Conservation (phyloP, 2,888 invertebrate species). For the Hemaris fuciformis region DNA sequence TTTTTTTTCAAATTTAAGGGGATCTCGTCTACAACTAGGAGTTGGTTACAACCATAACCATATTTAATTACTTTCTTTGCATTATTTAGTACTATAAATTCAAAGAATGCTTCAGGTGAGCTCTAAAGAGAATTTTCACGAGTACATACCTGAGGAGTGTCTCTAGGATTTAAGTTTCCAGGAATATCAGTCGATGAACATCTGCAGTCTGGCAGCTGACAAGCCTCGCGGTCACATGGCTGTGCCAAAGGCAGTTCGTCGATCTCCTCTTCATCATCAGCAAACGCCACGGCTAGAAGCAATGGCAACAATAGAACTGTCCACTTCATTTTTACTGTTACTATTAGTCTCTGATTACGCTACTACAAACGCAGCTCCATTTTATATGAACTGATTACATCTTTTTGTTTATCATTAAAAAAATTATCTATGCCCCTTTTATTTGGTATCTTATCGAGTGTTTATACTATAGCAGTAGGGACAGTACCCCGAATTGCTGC, state of each 20-base stretch:
- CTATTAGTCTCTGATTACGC: too few relatives aligned
- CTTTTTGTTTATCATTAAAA: slow-evolving; percentile 17
- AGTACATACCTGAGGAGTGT: slow-evolving; percentile 78
- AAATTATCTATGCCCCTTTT: not conserved
- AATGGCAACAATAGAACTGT: slow-evolving; percentile 21
- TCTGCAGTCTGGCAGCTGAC: slow-evolving; percentile 77
- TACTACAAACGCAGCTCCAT: not conserved
- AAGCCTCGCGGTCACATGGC: slow-evolving; percentile 57
- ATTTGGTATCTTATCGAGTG: slow-evolving; percentile 5
- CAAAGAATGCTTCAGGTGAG: too few relatives aligned
- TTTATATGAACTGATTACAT: slow-evolving; percentile 26
- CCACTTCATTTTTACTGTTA: slow-evolving; percentile 25
- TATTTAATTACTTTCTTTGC: too few relatives aligned
- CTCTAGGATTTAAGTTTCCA: slow-evolving; percentile 55
- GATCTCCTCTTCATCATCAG: slow-evolving; percentile 18
- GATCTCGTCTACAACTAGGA: too few relatives aligned
- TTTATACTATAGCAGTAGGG: not conserved
- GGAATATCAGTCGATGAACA: slow-evolving; percentile 76
- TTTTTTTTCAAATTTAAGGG: too few relatives aligned
- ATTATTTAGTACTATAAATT: too few relatives aligned
- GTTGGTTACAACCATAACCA: too few relatives aligned
- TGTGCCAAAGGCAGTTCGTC: slow-evolving; percentile 44
- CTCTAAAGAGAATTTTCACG: not conserved
- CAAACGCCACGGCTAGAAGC: slow-evolving; percentile 19
- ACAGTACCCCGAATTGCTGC: not conserved